A percentile compares a stretch with the other conserved stretches of the same genome.
phyloP scores from a whole-genome alignment of 2,888 invertebrate species.

The Anorthoa munda region DNA sequence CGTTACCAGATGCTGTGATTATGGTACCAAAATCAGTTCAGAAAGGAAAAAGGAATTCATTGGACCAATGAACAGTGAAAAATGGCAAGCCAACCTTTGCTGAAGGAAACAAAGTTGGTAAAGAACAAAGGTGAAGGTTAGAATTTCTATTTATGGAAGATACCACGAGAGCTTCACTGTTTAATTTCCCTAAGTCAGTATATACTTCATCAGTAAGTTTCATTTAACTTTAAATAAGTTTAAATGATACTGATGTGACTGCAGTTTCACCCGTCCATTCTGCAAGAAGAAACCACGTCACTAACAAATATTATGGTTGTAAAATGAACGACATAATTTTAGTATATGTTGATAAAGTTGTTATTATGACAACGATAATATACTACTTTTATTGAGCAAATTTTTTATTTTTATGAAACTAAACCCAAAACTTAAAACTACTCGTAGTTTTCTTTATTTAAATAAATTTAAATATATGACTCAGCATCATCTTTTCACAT shows the following conservation, averaged over 20 bases:
- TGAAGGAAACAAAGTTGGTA: not conserved
- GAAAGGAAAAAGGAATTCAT: not conserved
- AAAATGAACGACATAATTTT: not conserved
- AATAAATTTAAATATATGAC: conserved; percentile 18
- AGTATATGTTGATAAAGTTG: not conserved
- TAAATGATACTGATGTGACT: not conserved
- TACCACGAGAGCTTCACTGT: not conserved
- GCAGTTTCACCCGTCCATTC: not conserved
- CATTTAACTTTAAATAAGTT: not conserved
- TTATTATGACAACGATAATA: not conserved
- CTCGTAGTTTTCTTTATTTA: conserved; percentile 14
- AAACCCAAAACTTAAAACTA: conserved; percentile 32
- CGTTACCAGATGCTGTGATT: not conserved
- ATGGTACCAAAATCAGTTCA: too few species aligned
- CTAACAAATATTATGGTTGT: too few species aligned
- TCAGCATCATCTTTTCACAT: conserved; percentile 26
- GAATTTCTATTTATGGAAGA: not conserved
- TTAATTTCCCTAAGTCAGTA: not conserved
- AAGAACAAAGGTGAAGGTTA: too few species aligned
- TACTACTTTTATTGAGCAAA: conserved; percentile 1
- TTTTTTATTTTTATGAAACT: conserved; percentile 15
- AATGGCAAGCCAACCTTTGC: too few species aligned
- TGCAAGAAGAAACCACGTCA: not conserved
- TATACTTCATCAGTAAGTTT: not conserved
- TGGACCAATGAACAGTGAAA: conserved; percentile 3